Base-by-base conservation (phyloP, 2,888 invertebrate species). In the Andrena marginata region DNA sequence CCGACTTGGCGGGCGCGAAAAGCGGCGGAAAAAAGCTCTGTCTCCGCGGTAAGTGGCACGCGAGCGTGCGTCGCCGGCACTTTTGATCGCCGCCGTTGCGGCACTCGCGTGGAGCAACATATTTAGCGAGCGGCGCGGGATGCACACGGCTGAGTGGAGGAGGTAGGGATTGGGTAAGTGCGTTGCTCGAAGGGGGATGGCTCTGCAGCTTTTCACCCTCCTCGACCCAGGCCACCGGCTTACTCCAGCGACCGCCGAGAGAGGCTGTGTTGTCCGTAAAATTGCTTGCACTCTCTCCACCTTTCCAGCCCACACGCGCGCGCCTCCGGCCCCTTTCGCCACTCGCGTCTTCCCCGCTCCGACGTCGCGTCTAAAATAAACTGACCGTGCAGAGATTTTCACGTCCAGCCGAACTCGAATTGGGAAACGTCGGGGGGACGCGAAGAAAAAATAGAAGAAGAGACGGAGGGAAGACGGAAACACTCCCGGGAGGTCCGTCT, bases 151-250 rank as follows among this genome's bases (percentile, higher is more conserved):
- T 74, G 76, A 77, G 69, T 69, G 80, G 76, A 62, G 76, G 79
- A 62, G 76, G 79, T 67, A 78, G 88, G 42, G 87, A 85, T 85
- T 85, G 90, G 89, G 89, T 91, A 91, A 91, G 91, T 90, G 90
- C 91, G 90, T 90, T 90, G 88, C 87, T 42, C 42, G 42, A 42
- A 87, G 71, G 82, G 74, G 82, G 79, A 62, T 72, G 71, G 79
- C 69, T 84, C 86, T 84, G 81, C 88, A 89, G 89, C 89, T 89
- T 91, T 92, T 90, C 89, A 92, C 89, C 86, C 90, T 88, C 84
- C 81, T 87, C 88, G 87, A 85, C 79, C 88, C 80, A 76, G 67
- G 72, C 8, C 54, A 20, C 69, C 73, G 67, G 26, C 75, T 77
- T 82, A 59, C 71, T 79, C 77, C 82, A 77, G 78, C 85, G 70